Percentiles rank a stretch among this genome's conserved stretches.
Conservation (phyloP, 2,888 invertebrate species). For the Resseliella maxima region DNA sequence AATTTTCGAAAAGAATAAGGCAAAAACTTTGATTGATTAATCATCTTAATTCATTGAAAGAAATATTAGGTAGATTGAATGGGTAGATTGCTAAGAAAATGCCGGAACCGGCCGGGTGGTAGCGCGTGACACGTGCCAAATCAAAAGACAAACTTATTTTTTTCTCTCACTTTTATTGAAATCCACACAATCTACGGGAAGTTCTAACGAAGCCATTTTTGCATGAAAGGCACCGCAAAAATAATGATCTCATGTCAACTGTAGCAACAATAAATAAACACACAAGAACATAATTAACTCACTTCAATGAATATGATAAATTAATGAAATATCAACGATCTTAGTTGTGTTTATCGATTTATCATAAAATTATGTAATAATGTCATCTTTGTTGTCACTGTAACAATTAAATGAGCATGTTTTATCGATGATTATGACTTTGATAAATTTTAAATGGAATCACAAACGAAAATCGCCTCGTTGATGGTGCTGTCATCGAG, state of each 20-base stretch:
- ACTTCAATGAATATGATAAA: neutral
- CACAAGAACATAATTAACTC: neutral
- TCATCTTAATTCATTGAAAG: no score
- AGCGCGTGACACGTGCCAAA: no score
- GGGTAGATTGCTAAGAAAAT: no score
- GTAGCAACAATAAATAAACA: neutral
- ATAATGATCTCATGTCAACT: neutral
- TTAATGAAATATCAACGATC: neutral
- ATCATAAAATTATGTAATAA: neutral
- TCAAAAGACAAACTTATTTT: no score
- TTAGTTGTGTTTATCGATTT: neutral
- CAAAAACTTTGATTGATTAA: no score
- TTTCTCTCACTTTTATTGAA: no score
- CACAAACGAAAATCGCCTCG: neutral
- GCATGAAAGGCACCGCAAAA: neutral
- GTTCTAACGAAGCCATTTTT: no score
- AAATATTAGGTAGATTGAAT: no score
- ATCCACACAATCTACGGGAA: no score
- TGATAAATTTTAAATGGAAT: conserved; percentile 14
- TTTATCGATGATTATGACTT: neutral
- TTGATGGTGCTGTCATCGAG: neutral
- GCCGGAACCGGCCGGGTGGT: no score
- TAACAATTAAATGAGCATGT: conserved; percentile 12
- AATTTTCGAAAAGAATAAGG: no score
- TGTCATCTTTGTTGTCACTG: neutral